phyloP scores from a whole-genome alignment of 1,140 invertebrate species.

The Drosophila willistoni region DNA sequence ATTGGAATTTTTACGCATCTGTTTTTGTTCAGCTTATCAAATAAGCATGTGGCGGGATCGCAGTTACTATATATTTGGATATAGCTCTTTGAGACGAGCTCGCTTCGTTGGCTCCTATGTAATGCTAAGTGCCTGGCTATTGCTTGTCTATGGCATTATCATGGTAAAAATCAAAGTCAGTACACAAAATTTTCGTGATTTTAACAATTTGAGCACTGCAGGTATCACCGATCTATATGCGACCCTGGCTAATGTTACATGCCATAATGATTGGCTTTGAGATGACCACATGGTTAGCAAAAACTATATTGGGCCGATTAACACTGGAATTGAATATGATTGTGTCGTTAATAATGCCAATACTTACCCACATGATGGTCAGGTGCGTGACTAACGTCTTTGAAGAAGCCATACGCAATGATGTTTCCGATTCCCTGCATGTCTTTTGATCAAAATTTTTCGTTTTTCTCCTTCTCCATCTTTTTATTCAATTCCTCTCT shows the following conservation, averaged over 20 bases:
- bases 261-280: constrained; percentile 15
- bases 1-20: constrained; percentile 14
- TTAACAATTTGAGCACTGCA: neutral
- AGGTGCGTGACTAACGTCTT: constrained; percentile 41
- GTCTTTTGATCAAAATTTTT: constrained; percentile 7
- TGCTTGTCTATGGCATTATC: constrained; percentile 35
- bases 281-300: neutral
- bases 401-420: constrained; percentile 29
- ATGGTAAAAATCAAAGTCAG: constrained; percentile 14
- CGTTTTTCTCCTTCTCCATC: too few relatives aligned
- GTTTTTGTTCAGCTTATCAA: neutral
- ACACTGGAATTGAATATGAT: neutral
- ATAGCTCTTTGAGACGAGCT: neutral
- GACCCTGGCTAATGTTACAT: constrained; percentile 32
- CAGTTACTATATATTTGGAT: constrained; percentile 18
- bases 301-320: constrained; percentile 1
- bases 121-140: constrained; percentile 19
- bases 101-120: constrained; percentile 16
- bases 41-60: constrained; percentile 45
- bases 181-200: neutral
- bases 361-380: constrained; percentile 32
- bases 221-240: constrained; percentile 13
- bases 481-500: neutral
- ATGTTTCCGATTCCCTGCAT: constrained; percentile 14
- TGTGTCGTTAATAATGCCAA: constrained; percentile 4